A percentile compares a stretch with the other conserved stretches of the same genome.
Evolutionary conservation across 1,140 invertebrate species (phyloP).

Genomic region (Pentalonia nigronervosa): DNA sequence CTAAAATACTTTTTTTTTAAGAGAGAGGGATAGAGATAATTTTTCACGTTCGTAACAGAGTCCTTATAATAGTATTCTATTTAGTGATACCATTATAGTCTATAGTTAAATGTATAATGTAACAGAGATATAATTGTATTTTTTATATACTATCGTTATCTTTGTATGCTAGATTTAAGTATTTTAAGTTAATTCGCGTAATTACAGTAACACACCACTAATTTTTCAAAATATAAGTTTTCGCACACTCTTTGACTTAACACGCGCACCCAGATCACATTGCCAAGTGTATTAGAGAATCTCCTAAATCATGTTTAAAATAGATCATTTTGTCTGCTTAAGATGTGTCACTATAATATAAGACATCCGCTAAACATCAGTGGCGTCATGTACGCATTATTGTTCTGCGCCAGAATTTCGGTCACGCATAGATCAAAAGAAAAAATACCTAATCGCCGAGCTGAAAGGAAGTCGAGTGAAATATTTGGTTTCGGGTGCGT

Average conservation of each 20-base stretch:
- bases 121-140: not conserved
- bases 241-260: not conserved
- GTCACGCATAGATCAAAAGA: constrained; percentile 56
- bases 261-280: not conserved
- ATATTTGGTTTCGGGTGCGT: constrained; percentile 23
- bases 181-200: not conserved
- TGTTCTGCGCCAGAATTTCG: constrained; percentile 52
- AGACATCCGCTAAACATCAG: not conserved
- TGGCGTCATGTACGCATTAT: constrained; percentile 11
- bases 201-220: not conserved
- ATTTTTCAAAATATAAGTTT: not conserved
- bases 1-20: too few species aligned
- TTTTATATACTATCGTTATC: not conserved
- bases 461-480: constrained; percentile 17
- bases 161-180: not conserved
- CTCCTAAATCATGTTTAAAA: constrained; percentile 35
- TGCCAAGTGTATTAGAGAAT: not conserved
- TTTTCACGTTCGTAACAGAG: not conserved
- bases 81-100: not conserved
- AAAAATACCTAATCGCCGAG: constrained; percentile 34
- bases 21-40: not conserved
- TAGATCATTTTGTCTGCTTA: constrained; percentile 15
- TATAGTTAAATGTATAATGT: not conserved
- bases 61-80: not conserved
- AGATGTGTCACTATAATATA: not conserved